Percentiles rank a stretch among this genome's conserved stretches.
Conservation (phyloP, 2,888 invertebrate species). For the Ormyrus rosae region DNA sequence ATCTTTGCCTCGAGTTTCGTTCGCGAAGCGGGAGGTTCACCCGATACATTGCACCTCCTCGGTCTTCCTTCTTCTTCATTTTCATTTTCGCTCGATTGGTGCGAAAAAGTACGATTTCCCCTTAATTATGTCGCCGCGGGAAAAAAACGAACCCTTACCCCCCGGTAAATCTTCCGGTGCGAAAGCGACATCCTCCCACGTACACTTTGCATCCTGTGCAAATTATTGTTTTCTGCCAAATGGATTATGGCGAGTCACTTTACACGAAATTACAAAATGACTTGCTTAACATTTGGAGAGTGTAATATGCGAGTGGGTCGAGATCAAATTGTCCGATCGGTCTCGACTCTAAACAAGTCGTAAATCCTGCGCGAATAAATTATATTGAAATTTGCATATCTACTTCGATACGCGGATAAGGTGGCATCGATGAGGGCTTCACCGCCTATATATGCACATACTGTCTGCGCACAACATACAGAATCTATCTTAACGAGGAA, state of each 20-base stretch:
- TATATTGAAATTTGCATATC: conserved; percentile 39
- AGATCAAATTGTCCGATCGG: conserved; percentile 31
- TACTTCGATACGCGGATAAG: conserved; percentile 24
- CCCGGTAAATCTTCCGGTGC: too few relatives aligned
- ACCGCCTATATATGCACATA: background rate
- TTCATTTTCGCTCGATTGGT: conserved; percentile 20
- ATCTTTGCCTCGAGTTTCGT: conserved; percentile 62
- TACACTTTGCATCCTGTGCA: too few relatives aligned
- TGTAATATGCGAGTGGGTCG: background rate
- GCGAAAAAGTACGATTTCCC: conserved; percentile 44
- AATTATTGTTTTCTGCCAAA: too few relatives aligned
- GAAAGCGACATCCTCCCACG: too few relatives aligned
- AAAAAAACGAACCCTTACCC: too few relatives aligned
- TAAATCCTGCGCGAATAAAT: conserved; percentile 24
- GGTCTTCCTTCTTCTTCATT: conserved; percentile 43
- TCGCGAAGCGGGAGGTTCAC: conserved; percentile 45
- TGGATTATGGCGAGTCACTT: too few relatives aligned
- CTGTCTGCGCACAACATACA: background rate
- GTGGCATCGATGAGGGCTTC: conserved; percentile 34
- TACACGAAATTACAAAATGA: too few relatives aligned
- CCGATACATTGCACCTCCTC: conserved; percentile 51
- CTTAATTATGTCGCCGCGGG: background rate
- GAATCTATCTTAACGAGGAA: conserved; percentile 48
- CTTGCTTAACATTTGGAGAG: too few relatives aligned
- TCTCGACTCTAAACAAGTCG: conserved; percentile 4